phyloP scores from a whole-genome alignment of 2,113 vertebrate genomes.

The Vireo altiloquus region DNA sequence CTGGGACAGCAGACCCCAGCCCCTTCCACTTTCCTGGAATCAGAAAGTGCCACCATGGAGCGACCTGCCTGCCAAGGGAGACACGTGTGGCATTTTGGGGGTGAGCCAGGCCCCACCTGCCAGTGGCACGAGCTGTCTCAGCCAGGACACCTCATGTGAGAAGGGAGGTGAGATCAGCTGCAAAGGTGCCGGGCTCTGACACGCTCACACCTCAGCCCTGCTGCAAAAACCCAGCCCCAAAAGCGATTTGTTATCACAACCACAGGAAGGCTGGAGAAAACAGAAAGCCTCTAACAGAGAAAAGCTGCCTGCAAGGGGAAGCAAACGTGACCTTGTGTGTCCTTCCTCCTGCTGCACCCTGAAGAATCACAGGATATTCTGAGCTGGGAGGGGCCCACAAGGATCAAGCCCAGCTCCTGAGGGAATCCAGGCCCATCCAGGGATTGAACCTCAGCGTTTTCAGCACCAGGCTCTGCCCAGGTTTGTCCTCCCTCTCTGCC shows the following conservation, averaged over 20 bases:
- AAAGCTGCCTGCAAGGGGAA: background rate
- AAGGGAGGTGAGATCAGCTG: slow-evolving; percentile 2
- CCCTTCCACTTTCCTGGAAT: background rate
- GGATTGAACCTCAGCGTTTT: background rate
- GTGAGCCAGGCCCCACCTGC: background rate
- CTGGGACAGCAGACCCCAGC: background rate
- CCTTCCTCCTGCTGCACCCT: background rate
- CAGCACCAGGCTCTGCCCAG: background rate
- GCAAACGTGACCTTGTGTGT: background rate
- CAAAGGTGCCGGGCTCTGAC: background rate
- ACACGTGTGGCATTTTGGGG: background rate
- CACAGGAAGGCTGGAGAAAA: background rate
- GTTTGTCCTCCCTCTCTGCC: background rate
- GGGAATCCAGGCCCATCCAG: background rate
- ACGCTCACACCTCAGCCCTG: background rate
- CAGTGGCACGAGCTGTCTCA: background rate
- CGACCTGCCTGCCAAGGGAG: background rate
- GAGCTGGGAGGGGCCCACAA: background rate
- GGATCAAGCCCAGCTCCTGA: background rate
- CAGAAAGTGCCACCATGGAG: background rate
- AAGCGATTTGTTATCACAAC: background rate
- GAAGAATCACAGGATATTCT: background rate
- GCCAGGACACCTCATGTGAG: background rate
- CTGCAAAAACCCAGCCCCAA: background rate
- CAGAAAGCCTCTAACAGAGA: background rate